Evolutionary conservation across 2,888 invertebrate species (phyloP), one percentile per base, ranked within the genome.

Genomic region (Aproaerema taeniolella): DNA sequence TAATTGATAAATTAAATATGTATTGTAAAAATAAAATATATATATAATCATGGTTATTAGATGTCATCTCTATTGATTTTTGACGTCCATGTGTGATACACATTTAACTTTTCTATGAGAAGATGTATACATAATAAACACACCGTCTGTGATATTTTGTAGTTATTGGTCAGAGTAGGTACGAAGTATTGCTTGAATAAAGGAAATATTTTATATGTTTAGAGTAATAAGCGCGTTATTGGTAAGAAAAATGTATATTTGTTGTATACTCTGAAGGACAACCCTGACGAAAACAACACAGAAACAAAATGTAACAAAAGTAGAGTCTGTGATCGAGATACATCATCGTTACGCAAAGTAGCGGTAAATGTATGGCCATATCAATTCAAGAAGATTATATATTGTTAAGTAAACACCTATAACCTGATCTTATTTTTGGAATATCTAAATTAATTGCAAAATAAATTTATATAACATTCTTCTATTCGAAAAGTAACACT

Each of bases 111-210:
- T 83, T 85, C 83, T 86, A 85, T 77, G 81, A 86, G 83, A 83
- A 80, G 74, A 86, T 82, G 82, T 85, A 85, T 85, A 85, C 86
- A 86, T 85, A 83, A 83, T 83, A 82, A 85, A 85, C 75, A 85
- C 78, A 79, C 81, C 74, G 85, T 85, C 86, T 86, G 86, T 86
- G 86, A 86, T 86, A 86, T 86, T 85, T 86, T 85, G 83, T 86
- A 85, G 81, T 83, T 80, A 82, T 83, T 80, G 85, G 75, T 72
- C 82, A 76, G 67, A 80, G 69, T 80, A 79, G 82, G 69, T 75
- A 74, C 79, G 79, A 77, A 77, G 82, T 82, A 78, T 79, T 81
- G 81, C 82, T 83, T 86, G 85, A 70, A 71, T 77, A 79, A 79
- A 77, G 65, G 72, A 71, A 75, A 74, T 62, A 69, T 72, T 64